Evolutionary conservation across 2,888 invertebrate species (phyloP).

Genomic region (Lydus trimaculatus): DNA sequence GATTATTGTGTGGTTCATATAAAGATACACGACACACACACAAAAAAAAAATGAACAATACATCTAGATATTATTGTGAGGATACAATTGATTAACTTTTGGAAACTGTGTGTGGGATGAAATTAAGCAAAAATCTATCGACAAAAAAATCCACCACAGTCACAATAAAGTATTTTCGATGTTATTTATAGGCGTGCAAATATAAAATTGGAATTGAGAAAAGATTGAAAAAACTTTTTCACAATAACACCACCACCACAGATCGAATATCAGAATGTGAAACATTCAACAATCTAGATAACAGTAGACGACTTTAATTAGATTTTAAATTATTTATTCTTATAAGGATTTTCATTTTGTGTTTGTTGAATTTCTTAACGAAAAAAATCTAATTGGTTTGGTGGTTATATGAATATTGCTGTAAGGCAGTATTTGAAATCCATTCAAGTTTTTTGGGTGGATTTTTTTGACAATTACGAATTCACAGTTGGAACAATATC

Average conservation of each 20-base stretch:
- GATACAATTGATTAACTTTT: too few relatives aligned
- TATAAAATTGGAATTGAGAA: not conserved
- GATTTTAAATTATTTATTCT: not conserved
- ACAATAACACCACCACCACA: not conserved
- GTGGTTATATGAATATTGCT: not conserved
- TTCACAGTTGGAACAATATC: not conserved
- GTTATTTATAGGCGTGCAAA: not conserved
- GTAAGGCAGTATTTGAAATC: not conserved
- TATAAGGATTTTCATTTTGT: not conserved
- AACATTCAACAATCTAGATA: not conserved
- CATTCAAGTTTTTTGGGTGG: not conserved
- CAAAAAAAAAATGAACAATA: too few relatives aligned
- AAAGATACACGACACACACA: not conserved
- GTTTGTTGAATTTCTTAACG: not conserved
- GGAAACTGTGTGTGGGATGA: too few relatives aligned
- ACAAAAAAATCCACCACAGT: not conserved
- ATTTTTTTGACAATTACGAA: not conserved
- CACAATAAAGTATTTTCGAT: not conserved
- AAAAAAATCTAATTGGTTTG: not conserved
- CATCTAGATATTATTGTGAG: too few relatives aligned
- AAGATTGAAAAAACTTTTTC: not conserved
- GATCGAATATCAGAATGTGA: not conserved
- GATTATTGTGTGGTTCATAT: too few relatives aligned
- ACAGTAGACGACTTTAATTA: too few relatives aligned
- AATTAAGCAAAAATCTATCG: not conserved